Conservation (phyloP, 2,888 invertebrate genomes). For the Cetonia aurata region DNA sequence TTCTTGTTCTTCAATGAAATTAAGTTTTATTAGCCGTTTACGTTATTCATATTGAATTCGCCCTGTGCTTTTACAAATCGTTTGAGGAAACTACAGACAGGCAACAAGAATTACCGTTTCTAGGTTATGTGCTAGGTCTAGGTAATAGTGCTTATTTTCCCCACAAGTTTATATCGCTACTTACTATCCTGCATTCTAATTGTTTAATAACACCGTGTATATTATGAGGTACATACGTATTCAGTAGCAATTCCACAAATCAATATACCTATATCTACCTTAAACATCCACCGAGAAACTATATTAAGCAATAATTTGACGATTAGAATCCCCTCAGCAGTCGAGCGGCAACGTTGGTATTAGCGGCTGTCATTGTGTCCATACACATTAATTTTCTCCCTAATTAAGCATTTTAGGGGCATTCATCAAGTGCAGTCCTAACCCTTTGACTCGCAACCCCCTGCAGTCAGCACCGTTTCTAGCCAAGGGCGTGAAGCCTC, state of each 20-base stretch:
- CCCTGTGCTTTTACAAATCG: neutral
- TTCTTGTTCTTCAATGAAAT: conserved; percentile 49
- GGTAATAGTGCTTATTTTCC: too few relatives aligned
- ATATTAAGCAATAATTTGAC: too few relatives aligned
- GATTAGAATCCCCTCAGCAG: neutral
- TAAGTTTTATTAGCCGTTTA: conserved; percentile 40
- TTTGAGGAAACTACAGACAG: neutral
- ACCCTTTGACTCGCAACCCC: conserved; percentile 57
- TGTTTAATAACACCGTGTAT: too few relatives aligned
- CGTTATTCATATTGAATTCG: conserved; percentile 8
- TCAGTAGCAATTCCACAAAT: too few relatives aligned
- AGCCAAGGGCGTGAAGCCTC: conserved; percentile 31
- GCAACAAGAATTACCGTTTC: neutral
- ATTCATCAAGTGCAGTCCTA: conserved; percentile 57
- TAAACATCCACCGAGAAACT: too few relatives aligned
- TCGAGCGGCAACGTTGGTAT: conserved; percentile 2
- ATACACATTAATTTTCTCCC: conserved; percentile 65
- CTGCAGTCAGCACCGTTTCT: conserved; percentile 48
- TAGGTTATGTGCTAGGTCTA: too few relatives aligned
- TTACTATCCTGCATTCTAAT: too few relatives aligned
- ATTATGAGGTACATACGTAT: too few relatives aligned
- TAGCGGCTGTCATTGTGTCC: conserved; percentile 25
- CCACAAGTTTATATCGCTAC: too few relatives aligned
- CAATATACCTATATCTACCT: too few relatives aligned
- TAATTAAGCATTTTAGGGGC: conserved; percentile 63